phyloP scores from a whole-genome alignment of 2,113 vertebrate genomes.

The Typhlomys cinereus region DNA sequence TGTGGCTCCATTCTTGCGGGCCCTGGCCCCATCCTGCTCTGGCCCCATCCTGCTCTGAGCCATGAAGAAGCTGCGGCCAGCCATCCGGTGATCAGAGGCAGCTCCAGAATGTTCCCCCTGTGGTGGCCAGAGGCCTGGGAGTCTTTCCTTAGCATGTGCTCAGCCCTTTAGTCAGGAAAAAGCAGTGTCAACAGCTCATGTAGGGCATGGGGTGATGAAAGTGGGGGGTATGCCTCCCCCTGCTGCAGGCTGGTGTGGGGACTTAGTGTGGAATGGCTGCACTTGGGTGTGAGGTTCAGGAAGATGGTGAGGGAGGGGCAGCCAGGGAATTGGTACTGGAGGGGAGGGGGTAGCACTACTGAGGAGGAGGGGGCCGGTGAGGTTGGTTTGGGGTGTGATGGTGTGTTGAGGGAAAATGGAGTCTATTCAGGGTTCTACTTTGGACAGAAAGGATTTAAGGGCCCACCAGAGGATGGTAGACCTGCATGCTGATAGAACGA shows the following conservation, averaged over 20 bases:
- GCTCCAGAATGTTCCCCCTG: neutral
- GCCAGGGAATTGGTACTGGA: neutral
- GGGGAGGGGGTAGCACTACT: neutral
- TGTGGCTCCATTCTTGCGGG: neutral
- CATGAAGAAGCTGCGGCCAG: neutral
- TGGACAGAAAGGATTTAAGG: neutral
- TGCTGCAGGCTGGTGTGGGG: neutral
- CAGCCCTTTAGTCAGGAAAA: neutral
- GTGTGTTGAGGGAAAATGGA: neutral
- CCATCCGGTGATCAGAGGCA: neutral
- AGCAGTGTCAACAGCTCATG: accelerated
- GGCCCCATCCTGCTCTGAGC: neutral
- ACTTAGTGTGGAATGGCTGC: neutral
- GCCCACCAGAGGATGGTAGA: neutral
- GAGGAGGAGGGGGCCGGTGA: neutral
- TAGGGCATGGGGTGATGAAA: too few relatives aligned
- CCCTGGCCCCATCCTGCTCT: neutral
- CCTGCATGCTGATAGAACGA: neutral
- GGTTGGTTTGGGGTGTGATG: neutral
- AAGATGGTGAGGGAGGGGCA: neutral
- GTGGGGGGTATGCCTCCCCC: neutral
- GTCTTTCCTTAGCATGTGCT: neutral
- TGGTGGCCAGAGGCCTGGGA: neutral
- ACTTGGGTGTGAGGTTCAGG: neutral
- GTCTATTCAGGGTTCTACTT: neutral